Evolutionary conservation across 2,797 vertebrate genomes (phyloP), one percentile per base, ranked within the genome.

Genomic region (Hybognathus amarus): DNA sequence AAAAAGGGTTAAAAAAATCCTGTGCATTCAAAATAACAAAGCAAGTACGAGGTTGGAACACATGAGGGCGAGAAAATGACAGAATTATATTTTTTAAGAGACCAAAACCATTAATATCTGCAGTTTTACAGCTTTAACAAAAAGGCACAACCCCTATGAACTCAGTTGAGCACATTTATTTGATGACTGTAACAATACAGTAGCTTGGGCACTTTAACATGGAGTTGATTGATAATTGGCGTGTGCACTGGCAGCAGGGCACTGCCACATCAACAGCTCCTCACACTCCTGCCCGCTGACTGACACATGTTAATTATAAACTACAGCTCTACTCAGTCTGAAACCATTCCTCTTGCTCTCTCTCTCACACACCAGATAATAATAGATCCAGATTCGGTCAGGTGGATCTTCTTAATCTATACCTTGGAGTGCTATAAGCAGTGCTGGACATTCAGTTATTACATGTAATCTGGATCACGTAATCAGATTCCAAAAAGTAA

Each of bases 271-370:
- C 83, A 67, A 80, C 87, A 71, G 81, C 82, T 82, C 85, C 13
- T 85, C 77, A 78, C 82, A 75, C 68, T 79, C 80, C 45, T 85
- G 79, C 86, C 86, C 81, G 85, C 88, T 87, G 88, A 89, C 83
- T 89, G 90, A 88, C 85, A 86, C 83, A 88, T 88, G 83, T 85
- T 85, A 88, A 90, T 88, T 85, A 66, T 83, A 78, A 87, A 86
- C 86, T 79, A 20, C 85, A 81, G 78, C 50, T 75, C 70, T 42
- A 73, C 79, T 85, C 85, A 86, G 82, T 30, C 84, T 88, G 82
- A 86, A 86, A 84, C 79, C 80, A 64, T 86, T 79, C 76, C 59
- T 66, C 40, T 59, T 20, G 13, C 52, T 56, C 70, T 12, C 54
- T 47, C 67, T 38, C 50, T 17, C 61, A 45, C 54, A 13, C 42